phyloP scores from a whole-genome alignment of 2,888 invertebrate species.

The Eupithecia pulchellata region DNA sequence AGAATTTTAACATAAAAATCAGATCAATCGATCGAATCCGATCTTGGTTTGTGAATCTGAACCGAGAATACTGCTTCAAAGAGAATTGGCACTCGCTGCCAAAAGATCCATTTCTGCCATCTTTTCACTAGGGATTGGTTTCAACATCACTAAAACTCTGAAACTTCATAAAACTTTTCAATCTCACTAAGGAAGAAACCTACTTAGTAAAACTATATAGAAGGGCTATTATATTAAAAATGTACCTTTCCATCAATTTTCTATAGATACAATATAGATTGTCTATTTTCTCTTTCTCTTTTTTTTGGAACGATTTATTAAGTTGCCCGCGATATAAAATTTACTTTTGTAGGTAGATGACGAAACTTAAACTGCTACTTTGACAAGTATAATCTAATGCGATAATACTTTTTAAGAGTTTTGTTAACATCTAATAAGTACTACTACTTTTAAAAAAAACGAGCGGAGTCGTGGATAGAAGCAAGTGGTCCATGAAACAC shows the following conservation, averaged over 20 bases:
- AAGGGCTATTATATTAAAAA: neutral
- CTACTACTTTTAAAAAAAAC: too few species aligned
- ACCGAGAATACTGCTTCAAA: slow-evolving; percentile 1
- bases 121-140: slow-evolving; percentile 6
- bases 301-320: too few species aligned
- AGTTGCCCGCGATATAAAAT: too few species aligned
- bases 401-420: too few species aligned
- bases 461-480: neutral
- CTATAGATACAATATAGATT: too few species aligned
- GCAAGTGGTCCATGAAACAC: neutral
- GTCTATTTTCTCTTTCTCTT: too few species aligned
- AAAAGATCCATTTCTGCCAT: slow-evolving; percentile 4
- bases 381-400: too few species aligned
- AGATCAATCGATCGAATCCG: too few species aligned
- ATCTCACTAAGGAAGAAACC: neutral
- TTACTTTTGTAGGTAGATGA: too few species aligned
- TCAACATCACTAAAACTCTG: slow-evolving; percentile 7
- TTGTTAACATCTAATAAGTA: too few species aligned
- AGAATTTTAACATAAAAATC: neutral
- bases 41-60: slow-evolving; percentile 2
- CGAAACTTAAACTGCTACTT: too few species aligned
- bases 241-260: neutral
- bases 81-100: slow-evolving; percentile 9
- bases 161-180: neutral
- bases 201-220: neutral